Evolutionary conservation across 2,113 vertebrate genomes (phyloP), one percentile per base, ranked within the genome.

Genomic region (Labeo catla): DNA sequence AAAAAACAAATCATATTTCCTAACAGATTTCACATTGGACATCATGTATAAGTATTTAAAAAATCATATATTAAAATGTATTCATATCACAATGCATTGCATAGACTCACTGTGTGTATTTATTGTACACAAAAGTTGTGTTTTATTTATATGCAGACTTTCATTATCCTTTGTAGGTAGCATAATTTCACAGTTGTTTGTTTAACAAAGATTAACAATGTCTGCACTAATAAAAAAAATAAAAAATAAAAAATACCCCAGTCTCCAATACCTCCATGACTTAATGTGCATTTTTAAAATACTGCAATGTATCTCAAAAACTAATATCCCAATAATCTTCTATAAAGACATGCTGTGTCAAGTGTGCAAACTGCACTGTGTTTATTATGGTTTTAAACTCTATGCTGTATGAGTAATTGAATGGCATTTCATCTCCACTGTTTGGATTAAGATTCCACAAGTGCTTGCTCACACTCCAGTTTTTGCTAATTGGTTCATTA

Each of bases 401-500:
- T 12, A 72, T 1, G 9, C 43, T 80, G 34, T 72, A 61, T 43
- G 65, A 73, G 50, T 61, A 19, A 79, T 6, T 47, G 19, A 79
- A 73, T 74, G 49, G 12, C n/a, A 28, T 61, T 81, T 57, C 12
- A 59, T 74, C 28, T 34, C 0, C 21, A n/a, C 23, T 76, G 16
- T 50, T 61, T 68, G 78, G 78, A 63, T 61, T 47, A 39, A 19
- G 47, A 66, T 47, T 49, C 68, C 76, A 34, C 66, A 49, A 36
- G 65, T 81, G 28, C 15, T 50, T 59, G 50, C 39, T 68, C 36
- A 36, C 36, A 23, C 79, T 49, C 78, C 23, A 73, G 66, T 63
- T 39, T 61, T 73, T 57, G 77, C 52, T 81, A 81, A 50, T 74
- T 81, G 43, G 15, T 86, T 63, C 23, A 73, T 81, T 74, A 36